Conservation (phyloP, 2,888 invertebrate genomes). For the Zeuzera pyrina region DNA sequence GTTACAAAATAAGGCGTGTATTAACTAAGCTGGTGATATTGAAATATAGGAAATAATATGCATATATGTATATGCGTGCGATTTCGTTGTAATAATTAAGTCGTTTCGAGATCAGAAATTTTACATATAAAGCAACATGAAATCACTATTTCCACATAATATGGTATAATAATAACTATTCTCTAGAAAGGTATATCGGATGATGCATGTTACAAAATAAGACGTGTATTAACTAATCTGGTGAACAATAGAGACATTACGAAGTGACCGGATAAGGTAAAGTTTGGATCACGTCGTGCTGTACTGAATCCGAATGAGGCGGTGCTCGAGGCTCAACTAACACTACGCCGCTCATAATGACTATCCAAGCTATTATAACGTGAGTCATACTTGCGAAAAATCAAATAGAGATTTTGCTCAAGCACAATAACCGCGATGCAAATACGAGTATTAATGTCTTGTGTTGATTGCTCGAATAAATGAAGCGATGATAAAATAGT, state of each 20-base stretch:
- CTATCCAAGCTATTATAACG: conserved; percentile 31
- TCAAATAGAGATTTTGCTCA: conserved; percentile 36
- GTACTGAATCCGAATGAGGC: conserved; percentile 61
- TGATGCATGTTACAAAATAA: conserved; percentile 13
- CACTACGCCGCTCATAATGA: too few relatives aligned
- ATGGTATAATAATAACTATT: too few relatives aligned
- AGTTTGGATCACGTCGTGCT: conserved; percentile 48
- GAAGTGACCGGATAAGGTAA: conserved; percentile 55
- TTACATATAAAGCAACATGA: too few relatives aligned
- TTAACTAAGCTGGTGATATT: conserved; percentile 47
- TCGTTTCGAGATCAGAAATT: too few relatives aligned
- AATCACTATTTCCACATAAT: too few relatives aligned
- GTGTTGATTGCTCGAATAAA: too few relatives aligned
- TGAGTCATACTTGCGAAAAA: conserved; percentile 46
- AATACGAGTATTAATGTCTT: too few relatives aligned
- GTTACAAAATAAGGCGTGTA: conserved; percentile 24
- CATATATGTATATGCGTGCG: too few relatives aligned
- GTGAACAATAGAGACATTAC: conserved; percentile 67
- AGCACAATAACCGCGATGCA: conserved; percentile 21
- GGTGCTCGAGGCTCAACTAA: conserved; percentile 16
- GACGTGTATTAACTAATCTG: conserved; percentile 43
- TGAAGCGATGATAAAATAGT: too few relatives aligned
- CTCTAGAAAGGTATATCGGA: conserved; percentile 2
- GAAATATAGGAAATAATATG: too few relatives aligned
- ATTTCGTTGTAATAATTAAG: too few relatives aligned